Evolutionary conservation across 2,888 invertebrate genomes (phyloP).

Genomic region (Capitulum mitella): DNA sequence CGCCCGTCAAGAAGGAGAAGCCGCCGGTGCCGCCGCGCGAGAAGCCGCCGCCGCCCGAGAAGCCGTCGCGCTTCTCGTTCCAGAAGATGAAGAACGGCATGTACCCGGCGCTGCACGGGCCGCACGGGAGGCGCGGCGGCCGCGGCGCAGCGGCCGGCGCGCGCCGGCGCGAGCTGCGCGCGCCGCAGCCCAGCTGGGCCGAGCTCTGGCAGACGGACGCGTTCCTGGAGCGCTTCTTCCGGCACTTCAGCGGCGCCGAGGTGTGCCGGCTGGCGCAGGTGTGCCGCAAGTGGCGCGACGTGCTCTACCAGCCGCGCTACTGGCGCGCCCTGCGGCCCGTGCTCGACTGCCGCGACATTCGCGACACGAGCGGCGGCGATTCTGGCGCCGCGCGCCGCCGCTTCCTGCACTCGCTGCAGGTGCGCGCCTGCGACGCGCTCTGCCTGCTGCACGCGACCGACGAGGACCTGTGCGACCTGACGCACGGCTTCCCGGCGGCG

Average conservation of each 20-base stretch:
- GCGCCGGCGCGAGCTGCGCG: conserved; percentile 30
- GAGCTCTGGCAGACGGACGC: conserved; percentile 74
- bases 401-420: conserved; percentile 53
- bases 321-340: conserved; percentile 81
- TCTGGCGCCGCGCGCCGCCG: conserved; percentile 34
- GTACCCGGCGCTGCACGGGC: conserved; percentile 19
- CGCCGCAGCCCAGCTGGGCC: conserved; percentile 48
- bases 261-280: conserved; percentile 49
- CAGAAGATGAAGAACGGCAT: conserved; percentile 35
- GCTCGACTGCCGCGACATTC: conserved; percentile 73
- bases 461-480: conserved; percentile 79
- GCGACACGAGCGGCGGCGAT: conserved; percentile 44
- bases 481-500: conserved; percentile 48
- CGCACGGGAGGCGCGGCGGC: conserved; percentile 48
- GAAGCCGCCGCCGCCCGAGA: conserved; percentile 36
- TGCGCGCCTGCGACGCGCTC: conserved; percentile 77
- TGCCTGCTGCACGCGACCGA: conserved; percentile 78
- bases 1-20: not conserved
- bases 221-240: conserved; percentile 74
- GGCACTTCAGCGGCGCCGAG: conserved; percentile 61
- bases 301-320: conserved; percentile 77
- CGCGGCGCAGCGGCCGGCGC: conserved; percentile 48
- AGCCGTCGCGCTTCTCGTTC: conserved; percentile 36
- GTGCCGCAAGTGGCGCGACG: conserved; percentile 79
- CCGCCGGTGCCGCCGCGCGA: conserved; percentile 24